Percentiles rank a stretch among this genome's conserved stretches.
Evolutionary conservation across 2,888 invertebrate genomes (phyloP).

Genomic region (Eupithecia exiguata): DNA sequence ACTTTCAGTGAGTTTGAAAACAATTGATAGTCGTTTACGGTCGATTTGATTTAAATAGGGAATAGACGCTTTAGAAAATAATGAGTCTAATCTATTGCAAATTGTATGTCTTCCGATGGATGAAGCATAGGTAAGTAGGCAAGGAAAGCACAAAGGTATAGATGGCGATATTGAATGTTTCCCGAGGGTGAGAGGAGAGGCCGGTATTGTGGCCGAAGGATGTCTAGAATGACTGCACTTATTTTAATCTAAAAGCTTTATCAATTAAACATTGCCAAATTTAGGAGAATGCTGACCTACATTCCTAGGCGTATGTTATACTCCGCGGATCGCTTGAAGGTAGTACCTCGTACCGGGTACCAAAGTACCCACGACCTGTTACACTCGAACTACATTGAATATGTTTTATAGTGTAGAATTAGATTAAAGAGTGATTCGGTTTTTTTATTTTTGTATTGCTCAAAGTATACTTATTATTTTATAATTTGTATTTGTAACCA

Average conservation of each 20-base stretch:
- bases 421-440: conserved; percentile 74
- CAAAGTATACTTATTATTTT: conserved; percentile 73
- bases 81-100: conserved; percentile 20
- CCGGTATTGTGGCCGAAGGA: conserved; percentile 20
- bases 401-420: conserved; percentile 61
- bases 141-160: conserved; percentile 33
- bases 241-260: conserved; percentile 55
- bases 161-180: conserved; percentile 49
- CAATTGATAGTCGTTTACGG: neutral
- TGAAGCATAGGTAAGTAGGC: conserved; percentile 31
- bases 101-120: conserved; percentile 39
- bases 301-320: conserved; percentile 67
- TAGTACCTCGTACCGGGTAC: conserved; percentile 45
- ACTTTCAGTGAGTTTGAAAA: neutral
- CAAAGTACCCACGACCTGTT: conserved; percentile 45
- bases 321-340: conserved; percentile 45
- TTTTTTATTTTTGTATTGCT: conserved; percentile 82
- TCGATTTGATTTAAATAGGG: neutral
- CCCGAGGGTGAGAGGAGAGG: conserved; percentile 32
- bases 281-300: conserved; percentile 63
- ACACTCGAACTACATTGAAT: conserved; percentile 39
- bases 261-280: conserved; percentile 69
- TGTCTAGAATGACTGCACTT: conserved; percentile 43
- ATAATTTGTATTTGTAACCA: conserved; percentile 68
- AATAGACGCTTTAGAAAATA: conserved; percentile 9